Evolutionary conservation across 1,140 invertebrate species (phyloP), one percentile per base, ranked within the genome.

Genomic region (Chionoecetes opilio): DNA sequence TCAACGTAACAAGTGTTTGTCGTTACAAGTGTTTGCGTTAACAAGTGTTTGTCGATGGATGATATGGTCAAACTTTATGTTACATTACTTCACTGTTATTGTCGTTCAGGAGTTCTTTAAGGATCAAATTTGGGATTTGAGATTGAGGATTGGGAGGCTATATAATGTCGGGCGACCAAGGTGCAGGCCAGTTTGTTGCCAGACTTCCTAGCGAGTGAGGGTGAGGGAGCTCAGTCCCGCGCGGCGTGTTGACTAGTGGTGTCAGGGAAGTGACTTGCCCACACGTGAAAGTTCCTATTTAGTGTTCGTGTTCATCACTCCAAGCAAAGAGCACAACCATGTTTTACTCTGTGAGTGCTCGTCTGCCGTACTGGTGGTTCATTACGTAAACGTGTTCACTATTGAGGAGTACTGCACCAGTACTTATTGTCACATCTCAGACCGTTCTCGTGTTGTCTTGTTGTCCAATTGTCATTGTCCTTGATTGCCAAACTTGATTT

Each of bases 301-400:
- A 26, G 21, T 63, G 9, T 63, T 63, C 53, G 21, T 63, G 9
- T 63, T 63, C 53, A 3, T 26, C 53, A 21, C 53, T 2, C 8
- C 53, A 26, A 3, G 2, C 2, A 63, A 63, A 63, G 53, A 63
- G 17, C 53, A 14, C 53, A 63, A 91, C 89, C 35, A 91, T 91
- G 89, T 91, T 91, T 91, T 53, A 53, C 41, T 31, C 89, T 0
- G 89, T 91, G 46, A 91, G 89, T 91, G 88, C n/a, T n/a, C n/a
- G n/a, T 53, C 9, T 31, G 2, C 14, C 5, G 17, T 35, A 6
- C 14, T 88, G 31, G 34, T 35, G 34, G 0, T n/a, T 35, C 38
- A 34, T n/a, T n/a, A 35, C 38, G 5, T 37, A 41, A 3, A 88
- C 3, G 38, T 6, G 38, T 14, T 6, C 14, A 6, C 5, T 14